A percentile compares a stretch with the other conserved stretches of the same genome.
Conservation (phyloP, 2,797 vertebrate genomes). For the Melanotaenia boesemani region DNA sequence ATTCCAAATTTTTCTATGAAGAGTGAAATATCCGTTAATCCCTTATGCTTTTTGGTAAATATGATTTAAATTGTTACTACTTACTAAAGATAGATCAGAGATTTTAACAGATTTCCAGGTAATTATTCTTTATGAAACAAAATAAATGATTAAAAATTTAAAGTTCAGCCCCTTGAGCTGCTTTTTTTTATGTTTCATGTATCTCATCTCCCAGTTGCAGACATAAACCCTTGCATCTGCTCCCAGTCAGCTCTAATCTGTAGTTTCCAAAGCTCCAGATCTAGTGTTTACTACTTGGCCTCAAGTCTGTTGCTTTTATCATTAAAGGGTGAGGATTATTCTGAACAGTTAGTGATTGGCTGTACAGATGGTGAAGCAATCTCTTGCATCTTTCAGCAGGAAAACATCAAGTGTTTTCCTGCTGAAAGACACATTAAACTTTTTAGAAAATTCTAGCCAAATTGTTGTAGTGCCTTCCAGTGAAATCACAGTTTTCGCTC, state of each 20-base stretch:
- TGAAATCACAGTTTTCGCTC: conserved; percentile 52
- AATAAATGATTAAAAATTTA: conserved; percentile 17
- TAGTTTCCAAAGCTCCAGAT: conserved; percentile 54
- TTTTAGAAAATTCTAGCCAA: conserved; percentile 33
- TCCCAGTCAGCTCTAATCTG: conserved; percentile 50
- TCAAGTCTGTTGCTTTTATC: conserved; percentile 44
- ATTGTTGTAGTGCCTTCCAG: conserved; percentile 42
- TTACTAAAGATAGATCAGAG: background rate
- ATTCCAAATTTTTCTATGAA: conserved; percentile 9
- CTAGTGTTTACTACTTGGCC: conserved; percentile 41
- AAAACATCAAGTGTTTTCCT: conserved; percentile 44
- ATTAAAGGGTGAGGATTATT: conserved; percentile 65
- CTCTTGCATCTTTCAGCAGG: conserved; percentile 50
- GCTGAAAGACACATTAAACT: conserved; percentile 16
- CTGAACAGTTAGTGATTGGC: conserved; percentile 51
- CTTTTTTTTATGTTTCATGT: background rate
- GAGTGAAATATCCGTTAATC: conserved; percentile 8
- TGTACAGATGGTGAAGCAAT: conserved; percentile 63
- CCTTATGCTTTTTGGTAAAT: background rate
- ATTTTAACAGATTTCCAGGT: background rate
- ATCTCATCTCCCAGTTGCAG: conserved; percentile 26
- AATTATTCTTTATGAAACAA: conserved; percentile 18
- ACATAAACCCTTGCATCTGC: conserved; percentile 59
- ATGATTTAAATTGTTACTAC: background rate
- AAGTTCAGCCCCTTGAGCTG: background rate